Base-by-base conservation (phyloP, 2,113 vertebrate genomes). In the Pollimyrus isidori region DNA sequence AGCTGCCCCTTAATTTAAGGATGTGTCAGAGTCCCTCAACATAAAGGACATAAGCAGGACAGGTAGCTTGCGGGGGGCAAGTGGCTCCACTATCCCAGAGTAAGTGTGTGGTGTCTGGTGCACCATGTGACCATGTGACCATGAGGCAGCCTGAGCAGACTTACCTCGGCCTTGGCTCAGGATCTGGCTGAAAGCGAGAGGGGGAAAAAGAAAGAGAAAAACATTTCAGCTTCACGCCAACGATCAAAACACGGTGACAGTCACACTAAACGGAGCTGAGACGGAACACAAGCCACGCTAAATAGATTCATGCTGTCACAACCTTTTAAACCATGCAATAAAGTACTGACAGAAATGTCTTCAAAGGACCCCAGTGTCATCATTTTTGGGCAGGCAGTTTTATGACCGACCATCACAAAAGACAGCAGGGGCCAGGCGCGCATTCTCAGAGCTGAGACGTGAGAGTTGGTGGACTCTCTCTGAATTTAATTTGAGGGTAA, bases 131-230 rank as follows among this genome's bases (percentile, higher is more conserved):
- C 30, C 69, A 76, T 76, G 69, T 76, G 23, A 56, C 30, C 69
- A 76, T 76, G 69, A 39, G 23, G 46, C 30, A 56, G 87, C 3
- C 21, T 0, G 58, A 86, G 86, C 88, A 88, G 42, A 90, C 95
- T 95, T 96, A 96, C 96, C 96, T 96, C 91, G 94, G 94, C 90
- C 94, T 94, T 92, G 93, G 93, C 88, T 95, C 95, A 88, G 93
- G 90, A 91, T 94, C 92, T 82, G 89, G 91, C 95, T 96, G 94
- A 91, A 95, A 94, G 93, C 50, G 87, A 69, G 13, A 90, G 69
- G 30, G 30, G 30, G 39, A 39, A 76, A n/a, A 26, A 65, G 6
- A 26, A 69, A 13, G 52, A 88, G 48, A 87, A 26, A 88, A 30
- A 11, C 17, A 76, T 46, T 62, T 80, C 49, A 58, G 35, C 88